Base-by-base conservation (phyloP, 2,797 vertebrate genomes). In the Acanthurus tractus region DNA sequence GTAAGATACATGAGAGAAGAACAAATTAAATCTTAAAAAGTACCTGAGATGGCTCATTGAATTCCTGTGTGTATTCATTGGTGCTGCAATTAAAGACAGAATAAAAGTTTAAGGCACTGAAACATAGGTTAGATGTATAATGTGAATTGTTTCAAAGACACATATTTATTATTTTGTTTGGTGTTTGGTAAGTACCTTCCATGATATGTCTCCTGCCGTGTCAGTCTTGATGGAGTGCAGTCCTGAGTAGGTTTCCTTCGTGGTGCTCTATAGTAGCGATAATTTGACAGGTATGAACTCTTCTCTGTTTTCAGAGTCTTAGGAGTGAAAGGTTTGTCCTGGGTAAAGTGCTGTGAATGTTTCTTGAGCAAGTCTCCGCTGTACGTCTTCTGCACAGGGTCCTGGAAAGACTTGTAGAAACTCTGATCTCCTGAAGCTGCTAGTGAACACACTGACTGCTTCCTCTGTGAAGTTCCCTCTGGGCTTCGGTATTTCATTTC, bases 201-300 rank as follows among this genome's bases (percentile, higher is more conserved):
- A 11, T 91, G 23, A 71, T 95, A 91, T 0, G 91, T 94, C 62
- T 96, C 94, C 61, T 34, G 81, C 1, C 56, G 81, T 63, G 63
- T 88, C 17, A 72, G 8, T 55, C 50, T 74, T 22, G 89, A 88
- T 40, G 25, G 18, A 15, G n/a, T 67, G 44, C 54, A 29, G 17
- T 88, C 89, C 50, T 87, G 82, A 81, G 79, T 87, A 22, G 34
- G 81, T 88, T 86, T 96, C 68, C 83, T 94, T 82, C 17, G 92
- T 36, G 97, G 96, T 55, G 96, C 95, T 61, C 94, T 97, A 82
- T 99, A 99, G 85, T 96, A 99, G 36, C 97, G 96, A 83, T 97
- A 99, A 18, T 94, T 92, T 23, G 95, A 93, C 75, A 99, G 90
- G 74, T 92, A 94, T 12, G 98, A 96, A 84, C 96, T 96, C 63